phyloP scores from a whole-genome alignment of 2,888 invertebrate species.

The Nomada goodeniana region DNA sequence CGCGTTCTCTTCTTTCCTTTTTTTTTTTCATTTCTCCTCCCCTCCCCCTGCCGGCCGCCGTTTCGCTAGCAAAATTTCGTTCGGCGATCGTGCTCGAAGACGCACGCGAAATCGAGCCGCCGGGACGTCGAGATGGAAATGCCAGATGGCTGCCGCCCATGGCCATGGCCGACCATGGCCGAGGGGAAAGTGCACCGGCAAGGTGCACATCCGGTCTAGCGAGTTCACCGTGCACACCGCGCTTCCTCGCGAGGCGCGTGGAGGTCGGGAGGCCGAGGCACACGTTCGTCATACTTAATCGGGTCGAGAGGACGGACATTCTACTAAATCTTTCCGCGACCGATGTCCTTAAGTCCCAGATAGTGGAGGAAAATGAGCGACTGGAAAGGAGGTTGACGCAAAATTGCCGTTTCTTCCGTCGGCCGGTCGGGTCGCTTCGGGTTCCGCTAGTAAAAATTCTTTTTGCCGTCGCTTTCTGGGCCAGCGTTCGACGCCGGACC shows the following conservation, averaged over 20 bases:
- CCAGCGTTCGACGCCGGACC: constrained; percentile 25
- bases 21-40: constrained; percentile 14
- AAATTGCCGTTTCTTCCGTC: constrained; percentile 62
- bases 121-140: constrained; percentile 58
- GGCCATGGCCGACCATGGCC: background rate
- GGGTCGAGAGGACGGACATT: constrained; percentile 67
- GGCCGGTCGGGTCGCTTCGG: constrained; percentile 2
- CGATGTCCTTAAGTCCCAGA: constrained; percentile 67
- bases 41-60: background rate
- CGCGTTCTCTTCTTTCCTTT: constrained; percentile 41
- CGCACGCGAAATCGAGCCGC: constrained; percentile 27
- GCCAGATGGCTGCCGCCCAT: constrained; percentile 18
- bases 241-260: constrained; percentile 13
- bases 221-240: background rate
- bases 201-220: constrained; percentile 44
- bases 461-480: constrained; percentile 62
- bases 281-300: constrained; percentile 64
- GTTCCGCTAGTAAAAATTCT: constrained; percentile 57
- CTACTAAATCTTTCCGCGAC: constrained; percentile 66
- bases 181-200: constrained; percentile 62
- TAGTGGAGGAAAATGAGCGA: constrained; percentile 69
- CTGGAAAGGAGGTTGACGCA: constrained; percentile 71
- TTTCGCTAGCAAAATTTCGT: constrained; percentile 62
- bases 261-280: constrained; percentile 62
- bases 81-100: constrained; percentile 36